Base-by-base conservation (phyloP, 2,797 vertebrate species). In the Anableps anableps region DNA sequence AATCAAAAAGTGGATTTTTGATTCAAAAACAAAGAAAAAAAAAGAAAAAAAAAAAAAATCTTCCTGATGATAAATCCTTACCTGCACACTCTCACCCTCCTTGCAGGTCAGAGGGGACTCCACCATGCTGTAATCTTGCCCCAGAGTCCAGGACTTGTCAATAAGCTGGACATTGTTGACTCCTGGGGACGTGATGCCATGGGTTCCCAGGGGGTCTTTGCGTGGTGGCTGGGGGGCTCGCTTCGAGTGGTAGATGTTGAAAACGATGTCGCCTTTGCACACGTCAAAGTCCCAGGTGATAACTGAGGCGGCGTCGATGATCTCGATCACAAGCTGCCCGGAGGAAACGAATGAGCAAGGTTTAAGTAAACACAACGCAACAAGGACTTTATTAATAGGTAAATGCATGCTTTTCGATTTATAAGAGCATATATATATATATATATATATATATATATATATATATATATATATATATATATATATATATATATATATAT, bases 211-310 rank as follows among this genome's bases (percentile, higher is more conserved):
- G 2, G 97, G 95, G 82, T 99, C 99, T 88, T 97, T 98, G 23
- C 97, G 98, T 0, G 97, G 96, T 0, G 95, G 96, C 89, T 99
- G 98, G 0, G 99, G 98, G 0, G 97, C 96, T 78, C 97, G 94
- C 89, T 99, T 99, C 72, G 98, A 99, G 94, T 99, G 99, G 85
- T 97, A 99, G 91, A 99, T 98, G 92, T 99, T 99, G 88, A 99
- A 99, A 64, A 99, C 96, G 0, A 99, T 95, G 86, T 99, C 99
- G 0, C 99, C 99, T 93, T 99, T 99, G 93, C 98, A 99, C 80
- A 99, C 97, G 0, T 99, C 99, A 58, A 99, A 99, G 94, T 99
- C 99, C 99, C 99, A 99, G 0, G 98, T 99, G 95, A 99, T 98
- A 85, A 99, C 99, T 0, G 98, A 99, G 1, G 98, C 96, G 77